A percentile compares a stretch with the other conserved stretches of the same genome.
Evolutionary conservation across 2,113 vertebrate species (phyloP).

Genomic region (Nyctereutes procyonoides): DNA sequence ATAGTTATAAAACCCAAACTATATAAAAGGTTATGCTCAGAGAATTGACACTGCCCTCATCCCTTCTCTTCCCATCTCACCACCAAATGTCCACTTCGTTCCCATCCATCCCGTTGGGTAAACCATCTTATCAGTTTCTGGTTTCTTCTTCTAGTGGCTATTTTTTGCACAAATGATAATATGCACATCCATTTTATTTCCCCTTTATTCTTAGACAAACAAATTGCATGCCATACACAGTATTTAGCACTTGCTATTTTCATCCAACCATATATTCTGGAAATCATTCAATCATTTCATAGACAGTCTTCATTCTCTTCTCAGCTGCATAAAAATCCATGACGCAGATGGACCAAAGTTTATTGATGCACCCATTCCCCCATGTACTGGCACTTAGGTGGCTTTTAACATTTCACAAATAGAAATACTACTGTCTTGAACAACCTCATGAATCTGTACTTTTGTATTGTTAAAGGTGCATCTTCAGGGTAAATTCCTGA

Average conservation of each 20-base stretch:
- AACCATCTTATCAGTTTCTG: not conserved
- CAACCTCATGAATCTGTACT: not conserved
- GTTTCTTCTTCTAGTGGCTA: slow-evolving; percentile 18
- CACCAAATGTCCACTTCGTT: not conserved
- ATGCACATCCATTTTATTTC: not conserved
- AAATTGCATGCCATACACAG: not conserved
- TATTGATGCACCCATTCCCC: not conserved
- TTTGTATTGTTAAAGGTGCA: not conserved
- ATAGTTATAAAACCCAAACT: not conserved
- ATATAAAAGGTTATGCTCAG: not conserved
- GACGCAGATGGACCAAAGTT: not conserved
- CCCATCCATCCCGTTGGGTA: not conserved
- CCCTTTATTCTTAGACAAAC: not conserved
- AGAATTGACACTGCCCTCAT: not conserved
- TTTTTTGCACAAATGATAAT: slow-evolving; percentile 5
- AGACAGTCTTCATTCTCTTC: not conserved
- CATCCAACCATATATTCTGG: not conserved
- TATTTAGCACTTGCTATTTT: not conserved
- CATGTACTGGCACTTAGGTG: not conserved
- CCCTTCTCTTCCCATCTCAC: not conserved
- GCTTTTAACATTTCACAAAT: slow-evolving; percentile 7
- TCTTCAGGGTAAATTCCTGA: not conserved
- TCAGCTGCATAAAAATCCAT: not conserved
- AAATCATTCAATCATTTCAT: not conserved
- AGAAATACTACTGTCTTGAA: not conserved